Percentiles rank a stretch among this genome's conserved stretches.
Evolutionary conservation across 2,113 vertebrate species (phyloP).

Genomic region (Lepisosteus osseus): DNA sequence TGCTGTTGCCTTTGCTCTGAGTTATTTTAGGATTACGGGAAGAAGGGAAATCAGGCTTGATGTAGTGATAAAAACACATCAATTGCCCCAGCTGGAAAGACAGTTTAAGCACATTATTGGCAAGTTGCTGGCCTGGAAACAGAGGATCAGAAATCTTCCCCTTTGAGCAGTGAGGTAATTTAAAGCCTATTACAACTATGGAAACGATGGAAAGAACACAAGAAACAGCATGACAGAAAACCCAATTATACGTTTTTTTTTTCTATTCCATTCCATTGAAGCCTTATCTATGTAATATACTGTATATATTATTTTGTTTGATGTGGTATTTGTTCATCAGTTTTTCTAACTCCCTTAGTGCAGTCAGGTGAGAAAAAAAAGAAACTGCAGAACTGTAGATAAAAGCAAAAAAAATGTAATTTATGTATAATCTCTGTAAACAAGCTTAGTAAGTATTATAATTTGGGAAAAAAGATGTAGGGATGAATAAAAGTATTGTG

Average conservation of each 20-base stretch:
- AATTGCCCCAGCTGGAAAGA: constrained; percentile 3
- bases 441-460: no score
- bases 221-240: neutral
- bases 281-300: neutral
- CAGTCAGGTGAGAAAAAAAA: no score
- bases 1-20: constrained; percentile 1
- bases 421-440: no score
- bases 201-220: neutral
- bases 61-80: constrained; percentile 4
- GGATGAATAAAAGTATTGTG: no score
- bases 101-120: neutral
- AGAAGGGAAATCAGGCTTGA: neutral
- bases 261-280: neutral
- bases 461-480: no score
- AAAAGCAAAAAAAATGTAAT: no score
- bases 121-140: neutral
- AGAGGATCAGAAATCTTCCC: neutral
- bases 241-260: neutral
- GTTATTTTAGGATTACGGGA: neutral
- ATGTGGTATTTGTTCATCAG: no score
- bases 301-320: neutral
- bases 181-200: constrained; percentile 1
- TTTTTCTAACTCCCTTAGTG: no score
- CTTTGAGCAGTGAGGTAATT: neutral
- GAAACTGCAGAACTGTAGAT: no score